A percentile compares a stretch with the other conserved stretches of the same genome.
These are phyloP conservation scores for Protomyctophum bolini DNA, from an alignment of 2,113 vertebrate genomes.

Conservation along the genomic window DNA sequence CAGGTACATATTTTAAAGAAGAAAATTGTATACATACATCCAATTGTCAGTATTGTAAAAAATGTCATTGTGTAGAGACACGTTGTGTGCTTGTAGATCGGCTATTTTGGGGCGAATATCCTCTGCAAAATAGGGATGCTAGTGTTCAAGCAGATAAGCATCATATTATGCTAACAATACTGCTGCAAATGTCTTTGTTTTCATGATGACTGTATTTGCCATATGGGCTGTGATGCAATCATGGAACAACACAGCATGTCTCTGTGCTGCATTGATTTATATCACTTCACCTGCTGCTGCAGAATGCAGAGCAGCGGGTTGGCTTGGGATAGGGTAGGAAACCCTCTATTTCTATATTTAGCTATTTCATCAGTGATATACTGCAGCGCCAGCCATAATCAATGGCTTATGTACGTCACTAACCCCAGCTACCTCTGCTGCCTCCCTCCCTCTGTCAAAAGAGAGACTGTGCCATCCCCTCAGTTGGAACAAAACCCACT, in stretches of 20 bases:
- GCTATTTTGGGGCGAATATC: too few relatives aligned
- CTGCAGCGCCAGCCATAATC: constrained; percentile 70
- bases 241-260: not conserved
- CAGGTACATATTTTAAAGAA: too few relatives aligned
- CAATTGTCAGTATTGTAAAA: too few relatives aligned
- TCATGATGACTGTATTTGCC: not conserved
- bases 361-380: constrained; percentile 47
- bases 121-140: too few relatives aligned
- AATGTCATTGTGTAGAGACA: too few relatives aligned
- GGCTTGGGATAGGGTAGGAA: constrained; percentile 53
- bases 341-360: constrained; percentile 77
- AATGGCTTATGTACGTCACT: constrained; percentile 62
- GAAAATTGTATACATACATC: too few relatives aligned
- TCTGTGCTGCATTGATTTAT: constrained; percentile 29
- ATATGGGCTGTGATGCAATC: not conserved
- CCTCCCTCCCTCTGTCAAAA: constrained; percentile 21
- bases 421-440: constrained; percentile 27
- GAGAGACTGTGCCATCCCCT: constrained; percentile 24
- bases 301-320: constrained; percentile 61
- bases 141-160: too few relatives aligned
- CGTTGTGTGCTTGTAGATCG: too few relatives aligned
- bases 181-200: too few relatives aligned
- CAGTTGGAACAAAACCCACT: too few relatives aligned
- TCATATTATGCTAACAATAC: too few relatives aligned
- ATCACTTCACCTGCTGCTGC: constrained; percentile 50